These are phyloP conservation scores for Hydractinia echinata DNA, from an alignment of 30 jellyfish, hydroid and myxozoan genomes.

Conservation along the genomic window DNA sequence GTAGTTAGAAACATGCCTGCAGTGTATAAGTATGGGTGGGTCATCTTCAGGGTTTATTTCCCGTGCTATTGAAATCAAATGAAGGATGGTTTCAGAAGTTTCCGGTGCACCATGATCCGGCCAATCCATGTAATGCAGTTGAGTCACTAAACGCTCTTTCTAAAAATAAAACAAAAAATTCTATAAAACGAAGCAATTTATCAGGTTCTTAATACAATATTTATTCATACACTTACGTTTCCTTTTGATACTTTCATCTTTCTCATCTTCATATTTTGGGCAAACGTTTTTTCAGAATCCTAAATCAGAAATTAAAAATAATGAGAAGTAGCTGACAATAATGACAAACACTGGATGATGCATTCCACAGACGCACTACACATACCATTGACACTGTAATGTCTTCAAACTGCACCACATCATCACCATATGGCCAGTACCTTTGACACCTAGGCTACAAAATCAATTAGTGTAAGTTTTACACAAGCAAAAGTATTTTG, in stretches of 20 bases:
- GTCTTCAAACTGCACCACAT: slow-evolving; percentile 40
- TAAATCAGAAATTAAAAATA: no score
- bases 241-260: no score
- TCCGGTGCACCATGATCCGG: slow-evolving; percentile 96
- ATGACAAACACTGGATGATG: no score
- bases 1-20: slow-evolving; percentile 55
- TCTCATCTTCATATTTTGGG: no score
- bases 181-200: no score
- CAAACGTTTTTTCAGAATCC: no score
- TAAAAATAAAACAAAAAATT: slow-evolving; percentile 10
- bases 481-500: no score
- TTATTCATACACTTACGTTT: no score
- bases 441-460: slow-evolving; percentile 86
- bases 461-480: not conserved
- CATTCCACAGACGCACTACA: no score
- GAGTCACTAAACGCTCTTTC: slow-evolving; percentile 49
- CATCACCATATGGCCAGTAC: slow-evolving; percentile 81
- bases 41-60: slow-evolving; percentile 67
- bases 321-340: no score
- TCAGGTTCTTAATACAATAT: no score
- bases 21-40: slow-evolving; percentile 80
- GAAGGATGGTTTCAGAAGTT: slow-evolving; percentile 50
- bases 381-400: slow-evolving; percentile 67
- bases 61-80: slow-evolving; percentile 56
- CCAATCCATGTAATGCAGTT: slow-evolving; percentile 82